Evolutionary conservation across 1,140 invertebrate genomes (phyloP).

Genomic region (Drosophila pseudoananassae): DNA sequence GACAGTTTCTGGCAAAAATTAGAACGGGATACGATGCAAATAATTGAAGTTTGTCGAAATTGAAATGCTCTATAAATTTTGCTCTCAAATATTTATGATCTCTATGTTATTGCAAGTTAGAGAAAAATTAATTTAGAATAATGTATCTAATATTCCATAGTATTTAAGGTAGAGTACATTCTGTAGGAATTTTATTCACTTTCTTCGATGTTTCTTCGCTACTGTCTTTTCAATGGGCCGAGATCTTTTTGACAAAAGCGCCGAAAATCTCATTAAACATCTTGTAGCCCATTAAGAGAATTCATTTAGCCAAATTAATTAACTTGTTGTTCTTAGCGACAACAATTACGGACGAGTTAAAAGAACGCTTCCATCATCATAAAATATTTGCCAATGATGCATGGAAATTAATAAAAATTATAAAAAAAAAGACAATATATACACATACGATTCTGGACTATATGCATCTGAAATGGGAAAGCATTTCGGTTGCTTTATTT

Average conservation of each 20-base stretch:
- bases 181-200: not conserved
- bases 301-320: constrained; percentile 80
- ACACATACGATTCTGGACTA: constrained; percentile 13
- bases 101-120: no score
- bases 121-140: no score
- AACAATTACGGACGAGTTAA: constrained; percentile 76
- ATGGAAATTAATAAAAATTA: constrained; percentile 80
- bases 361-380: constrained; percentile 80
- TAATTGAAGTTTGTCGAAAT: not conserved
- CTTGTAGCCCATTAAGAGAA: constrained; percentile 77
- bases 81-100: not conserved
- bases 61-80: not conserved
- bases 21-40: constrained; percentile 12
- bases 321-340: constrained; percentile 79
- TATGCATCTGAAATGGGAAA: constrained; percentile 17
- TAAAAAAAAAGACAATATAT: constrained; percentile 29
- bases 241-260: constrained; percentile 64
- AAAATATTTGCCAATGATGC: constrained; percentile 78
- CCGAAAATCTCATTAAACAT: constrained; percentile 74
- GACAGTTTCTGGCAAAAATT: constrained; percentile 53
- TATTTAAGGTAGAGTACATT: constrained; percentile 1
- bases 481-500: constrained; percentile 30
- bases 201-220: not conserved
- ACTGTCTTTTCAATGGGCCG: constrained; percentile 1
- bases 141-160: no score